Conservation (phyloP, 2,888 invertebrate species). For the Anagyrus pseudococci region DNA sequence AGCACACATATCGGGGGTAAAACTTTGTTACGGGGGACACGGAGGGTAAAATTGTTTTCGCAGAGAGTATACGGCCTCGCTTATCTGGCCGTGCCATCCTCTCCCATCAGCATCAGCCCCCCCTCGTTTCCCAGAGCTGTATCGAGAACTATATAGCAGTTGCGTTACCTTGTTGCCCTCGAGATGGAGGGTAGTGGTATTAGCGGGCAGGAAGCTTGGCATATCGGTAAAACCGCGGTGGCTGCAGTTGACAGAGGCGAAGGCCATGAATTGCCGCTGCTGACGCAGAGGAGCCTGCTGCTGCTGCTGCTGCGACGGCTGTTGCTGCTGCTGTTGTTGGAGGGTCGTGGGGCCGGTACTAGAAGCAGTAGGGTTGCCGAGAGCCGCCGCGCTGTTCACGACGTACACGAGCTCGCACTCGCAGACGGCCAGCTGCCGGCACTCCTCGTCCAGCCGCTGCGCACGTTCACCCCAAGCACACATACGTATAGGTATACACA, state of each 20-base stretch:
- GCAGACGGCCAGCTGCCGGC: constrained; percentile 64
- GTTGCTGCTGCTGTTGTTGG: background rate
- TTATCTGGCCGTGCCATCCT: too few species aligned
- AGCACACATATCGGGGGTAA: too few species aligned
- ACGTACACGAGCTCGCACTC: constrained; percentile 71
- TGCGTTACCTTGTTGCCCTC: constrained; percentile 72
- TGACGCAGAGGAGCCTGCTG: constrained; percentile 16
- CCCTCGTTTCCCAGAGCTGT: too few species aligned
- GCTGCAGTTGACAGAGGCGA: constrained; percentile 75
- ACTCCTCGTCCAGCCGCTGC: constrained; percentile 67
- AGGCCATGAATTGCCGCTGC: constrained; percentile 65
- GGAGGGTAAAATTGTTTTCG: too few species aligned
- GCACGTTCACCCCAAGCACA: background rate
- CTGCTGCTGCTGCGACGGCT: constrained; percentile 6
- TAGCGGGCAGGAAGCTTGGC: constrained; percentile 69
- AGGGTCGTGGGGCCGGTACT: constrained; percentile 27
- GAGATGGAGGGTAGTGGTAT: constrained; percentile 71
- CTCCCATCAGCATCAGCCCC: too few species aligned
- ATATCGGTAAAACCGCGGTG: constrained; percentile 65
- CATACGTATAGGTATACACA: too few species aligned
- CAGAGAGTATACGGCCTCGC: too few species aligned
- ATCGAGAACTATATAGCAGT: constrained; percentile 7
- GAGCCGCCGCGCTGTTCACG: constrained; percentile 62
- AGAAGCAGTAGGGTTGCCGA: constrained; percentile 45
- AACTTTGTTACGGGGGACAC: too few species aligned